Evolutionary conservation across 2,888 invertebrate genomes (phyloP).

Genomic region (Buathra laborator): DNA sequence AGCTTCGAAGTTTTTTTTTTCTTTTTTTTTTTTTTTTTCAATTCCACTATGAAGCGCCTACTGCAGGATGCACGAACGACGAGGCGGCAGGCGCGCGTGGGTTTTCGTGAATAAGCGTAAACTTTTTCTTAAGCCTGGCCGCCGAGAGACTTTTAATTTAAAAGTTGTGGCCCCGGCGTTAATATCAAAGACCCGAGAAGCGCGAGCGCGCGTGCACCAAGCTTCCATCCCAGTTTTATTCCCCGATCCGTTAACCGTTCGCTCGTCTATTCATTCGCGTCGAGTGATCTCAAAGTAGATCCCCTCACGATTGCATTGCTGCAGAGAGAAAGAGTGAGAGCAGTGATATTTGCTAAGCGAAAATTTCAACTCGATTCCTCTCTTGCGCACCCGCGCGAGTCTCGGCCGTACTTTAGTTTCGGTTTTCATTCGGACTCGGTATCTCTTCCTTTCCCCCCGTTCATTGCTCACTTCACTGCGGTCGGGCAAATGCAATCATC

Average conservation of each 20-base stretch:
- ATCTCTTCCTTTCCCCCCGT: background rate
- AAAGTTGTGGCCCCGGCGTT: conserved; percentile 61
- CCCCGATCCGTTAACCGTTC: conserved; percentile 48
- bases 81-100: conserved; percentile 1
- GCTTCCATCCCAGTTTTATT: conserved; percentile 48
- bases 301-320: conserved; percentile 26
- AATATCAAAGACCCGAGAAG: conserved; percentile 60
- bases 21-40: conserved; percentile 35
- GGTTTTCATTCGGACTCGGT: conserved; percentile 4
- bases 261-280: conserved; percentile 53
- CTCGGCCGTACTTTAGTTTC: background rate
- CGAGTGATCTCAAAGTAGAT: conserved; percentile 53
- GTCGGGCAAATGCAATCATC: conserved; percentile 43
- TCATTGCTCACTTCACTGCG: conserved; percentile 41
- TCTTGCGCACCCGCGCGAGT: background rate
- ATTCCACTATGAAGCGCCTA: conserved; percentile 22
- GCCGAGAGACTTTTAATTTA: conserved; percentile 66
- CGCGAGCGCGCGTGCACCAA: conserved; percentile 10
- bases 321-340: background rate
- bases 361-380: conserved; percentile 44
- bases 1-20: conserved; percentile 17
- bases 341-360: conserved; percentile 56
- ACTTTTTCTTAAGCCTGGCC: conserved; percentile 56
- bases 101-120: conserved; percentile 53
- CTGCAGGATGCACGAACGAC: conserved; percentile 11